Evolutionary conservation across 1,140 invertebrate species (phyloP).

Genomic region (Ceratosolen fusciceps): DNA sequence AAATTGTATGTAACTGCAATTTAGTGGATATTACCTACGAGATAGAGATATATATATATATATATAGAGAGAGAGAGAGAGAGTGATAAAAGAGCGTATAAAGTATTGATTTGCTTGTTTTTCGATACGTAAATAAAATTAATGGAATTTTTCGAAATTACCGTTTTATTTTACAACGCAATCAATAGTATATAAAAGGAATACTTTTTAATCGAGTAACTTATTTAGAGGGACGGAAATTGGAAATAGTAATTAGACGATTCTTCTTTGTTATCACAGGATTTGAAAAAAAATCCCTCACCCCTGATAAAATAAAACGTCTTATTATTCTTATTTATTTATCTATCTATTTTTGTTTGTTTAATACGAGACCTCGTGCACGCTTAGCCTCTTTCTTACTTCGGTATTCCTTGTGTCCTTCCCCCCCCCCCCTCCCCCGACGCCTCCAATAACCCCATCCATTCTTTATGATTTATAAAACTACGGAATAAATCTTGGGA

Average conservation of each 20-base stretch:
- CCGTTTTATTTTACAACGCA: background rate
- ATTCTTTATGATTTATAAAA: background rate
- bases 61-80: too few relatives aligned
- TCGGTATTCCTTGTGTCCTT: too few relatives aligned
- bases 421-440: too few relatives aligned
- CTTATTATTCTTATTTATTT: too few relatives aligned
- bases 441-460: background rate
- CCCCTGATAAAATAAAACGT: too few relatives aligned
- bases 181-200: background rate
- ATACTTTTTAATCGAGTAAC: background rate
- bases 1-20: background rate
- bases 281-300: background rate
- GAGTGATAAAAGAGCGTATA: background rate
- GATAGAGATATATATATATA: too few relatives aligned
- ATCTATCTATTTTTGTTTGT: background rate
- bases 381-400: background rate
- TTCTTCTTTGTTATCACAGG: background rate
- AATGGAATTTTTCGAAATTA: background rate
- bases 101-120: conserved; percentile 8
- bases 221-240: background rate
- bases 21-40: background rate
- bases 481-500: background rate
- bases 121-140: conserved; percentile 11
- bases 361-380: background rate
- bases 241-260: background rate